A percentile compares a stretch with the other conserved stretches of the same genome.
phyloP scores from a whole-genome alignment of 2,113 vertebrate species.

The Mastomys coucha region DNA sequence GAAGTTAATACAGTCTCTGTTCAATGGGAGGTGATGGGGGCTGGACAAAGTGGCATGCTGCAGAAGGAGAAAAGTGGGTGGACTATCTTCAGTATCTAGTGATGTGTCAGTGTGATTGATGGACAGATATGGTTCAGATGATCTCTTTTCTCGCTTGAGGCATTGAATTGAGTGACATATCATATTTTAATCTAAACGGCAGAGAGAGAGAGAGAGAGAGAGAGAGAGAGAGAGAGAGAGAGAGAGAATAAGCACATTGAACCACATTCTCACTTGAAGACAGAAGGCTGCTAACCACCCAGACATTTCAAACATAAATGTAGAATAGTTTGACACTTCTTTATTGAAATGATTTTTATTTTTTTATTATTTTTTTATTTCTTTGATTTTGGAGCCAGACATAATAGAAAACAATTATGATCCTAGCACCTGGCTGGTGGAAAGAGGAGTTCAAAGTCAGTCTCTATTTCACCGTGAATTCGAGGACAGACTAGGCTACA shows the following conservation, averaged over 20 bases:
- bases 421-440: neutral
- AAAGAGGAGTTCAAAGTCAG: neutral
- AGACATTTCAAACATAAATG: neutral
- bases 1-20: neutral
- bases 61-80: neutral
- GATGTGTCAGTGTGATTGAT: neutral
- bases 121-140: neutral
- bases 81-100: neutral
- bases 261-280: neutral
- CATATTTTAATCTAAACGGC: neutral
- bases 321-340: neutral
- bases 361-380: too few species aligned
- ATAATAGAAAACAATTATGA: neutral
- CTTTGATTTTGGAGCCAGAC: neutral
- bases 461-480: neutral
- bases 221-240: neutral
- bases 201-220: neutral
- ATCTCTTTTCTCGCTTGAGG: neutral
- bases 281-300: neutral
- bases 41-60: neutral
- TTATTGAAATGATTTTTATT: neutral
- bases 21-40: neutral
- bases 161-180: neutral
- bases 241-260: too few species aligned
- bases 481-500: neutral